These are phyloP conservation scores for Cryptotermes secundus DNA, from an alignment of 1,140 invertebrate species.

Conservation along the genomic window DNA sequence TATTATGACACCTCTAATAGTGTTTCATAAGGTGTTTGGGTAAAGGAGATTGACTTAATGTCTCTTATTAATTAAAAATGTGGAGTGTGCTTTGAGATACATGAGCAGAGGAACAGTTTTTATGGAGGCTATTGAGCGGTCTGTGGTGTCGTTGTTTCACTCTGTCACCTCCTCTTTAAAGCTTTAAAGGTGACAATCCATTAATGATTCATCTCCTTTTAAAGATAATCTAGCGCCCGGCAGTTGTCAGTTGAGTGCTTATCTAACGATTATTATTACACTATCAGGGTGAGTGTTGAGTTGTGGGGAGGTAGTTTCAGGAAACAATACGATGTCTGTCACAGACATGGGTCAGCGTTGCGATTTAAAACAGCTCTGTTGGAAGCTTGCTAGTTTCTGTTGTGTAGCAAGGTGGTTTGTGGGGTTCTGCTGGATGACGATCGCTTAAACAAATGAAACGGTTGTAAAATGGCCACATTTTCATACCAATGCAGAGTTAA, in stretches of 20 bases:
- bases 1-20: no score
- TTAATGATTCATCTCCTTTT: background rate
- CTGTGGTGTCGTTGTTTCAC: no score
- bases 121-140: no score
- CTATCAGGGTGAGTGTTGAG: background rate
- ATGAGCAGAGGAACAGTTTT: no score
- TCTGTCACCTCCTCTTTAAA: background rate
- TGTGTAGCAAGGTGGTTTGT: background rate
- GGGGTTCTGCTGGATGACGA: background rate
- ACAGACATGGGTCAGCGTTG: background rate
- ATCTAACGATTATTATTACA: background rate
- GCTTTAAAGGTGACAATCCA: background rate
- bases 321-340: background rate
- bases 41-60: no score
- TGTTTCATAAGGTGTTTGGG: no score
- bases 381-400: background rate
- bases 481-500: background rate
- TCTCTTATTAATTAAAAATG: no score
- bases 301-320: background rate
- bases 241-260: background rate
- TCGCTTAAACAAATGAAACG: background rate
- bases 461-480: background rate
- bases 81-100: no score
- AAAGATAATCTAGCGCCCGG: background rate
- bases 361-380: background rate